Conservation (phyloP, 2,113 vertebrate genomes). For the Bubo scandiacus region DNA sequence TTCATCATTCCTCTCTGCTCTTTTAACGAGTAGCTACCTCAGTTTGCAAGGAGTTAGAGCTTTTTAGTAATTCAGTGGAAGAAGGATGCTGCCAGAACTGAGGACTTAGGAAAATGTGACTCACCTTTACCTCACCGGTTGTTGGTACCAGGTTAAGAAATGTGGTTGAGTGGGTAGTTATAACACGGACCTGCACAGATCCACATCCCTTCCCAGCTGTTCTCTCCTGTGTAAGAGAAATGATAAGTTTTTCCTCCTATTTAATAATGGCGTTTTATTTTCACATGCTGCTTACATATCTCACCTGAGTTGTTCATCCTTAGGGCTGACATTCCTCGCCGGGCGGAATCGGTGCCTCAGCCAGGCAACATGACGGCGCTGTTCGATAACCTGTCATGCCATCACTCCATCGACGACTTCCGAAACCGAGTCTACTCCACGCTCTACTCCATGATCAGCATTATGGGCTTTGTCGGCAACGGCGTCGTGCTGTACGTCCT, state of each 20-base stretch:
- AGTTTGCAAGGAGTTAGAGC: neutral
- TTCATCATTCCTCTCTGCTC: rapidly evolving
- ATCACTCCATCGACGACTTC: constrained; percentile 85
- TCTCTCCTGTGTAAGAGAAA: too few species aligned
- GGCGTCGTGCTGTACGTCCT: constrained; percentile 85
- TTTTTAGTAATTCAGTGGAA: neutral
- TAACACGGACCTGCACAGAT: rapidly evolving
- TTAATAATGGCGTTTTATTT: neutral
- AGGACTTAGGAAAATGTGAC: neutral
- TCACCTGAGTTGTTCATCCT: neutral
- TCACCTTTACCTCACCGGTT: too few species aligned
- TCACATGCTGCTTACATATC: neutral
- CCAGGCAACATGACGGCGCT: neutral
- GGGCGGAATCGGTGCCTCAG: neutral
- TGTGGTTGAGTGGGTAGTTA: neutral
- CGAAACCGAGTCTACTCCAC: constrained; percentile 91
- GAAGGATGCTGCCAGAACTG: neutral
- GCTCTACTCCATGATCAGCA: constrained; percentile 86
- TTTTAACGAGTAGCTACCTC: neutral
- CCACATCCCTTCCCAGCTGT: neutral
- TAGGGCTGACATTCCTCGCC: neutral
- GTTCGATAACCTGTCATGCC: constrained; percentile 38
- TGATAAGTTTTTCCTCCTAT: neutral
- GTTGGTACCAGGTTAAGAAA: neutral
- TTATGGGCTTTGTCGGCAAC: constrained; percentile 88